A percentile compares a stretch with the other conserved stretches of the same genome.
Conservation (phyloP, 30 jellyfish, hydroid and myxozoan genomes). For the Cassiopea xamachana region DNA sequence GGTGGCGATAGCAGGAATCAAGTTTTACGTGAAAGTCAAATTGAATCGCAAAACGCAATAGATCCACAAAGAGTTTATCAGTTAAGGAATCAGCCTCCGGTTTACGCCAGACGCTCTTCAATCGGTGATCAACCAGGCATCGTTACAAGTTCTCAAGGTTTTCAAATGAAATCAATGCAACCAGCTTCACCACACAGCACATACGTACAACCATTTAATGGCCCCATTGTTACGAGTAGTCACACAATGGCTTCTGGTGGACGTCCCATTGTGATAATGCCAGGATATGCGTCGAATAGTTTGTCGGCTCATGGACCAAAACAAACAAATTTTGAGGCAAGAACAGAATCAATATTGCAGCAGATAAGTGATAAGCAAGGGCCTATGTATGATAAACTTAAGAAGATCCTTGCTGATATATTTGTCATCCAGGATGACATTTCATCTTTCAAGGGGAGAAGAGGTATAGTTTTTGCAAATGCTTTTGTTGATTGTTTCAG, state of each 20-base stretch:
- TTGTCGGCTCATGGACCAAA: constrained; percentile 5
- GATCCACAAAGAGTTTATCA: background rate
- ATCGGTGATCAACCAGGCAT: background rate
- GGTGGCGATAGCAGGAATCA: background rate
- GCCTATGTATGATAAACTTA: constrained; percentile 37
- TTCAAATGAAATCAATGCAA: background rate
- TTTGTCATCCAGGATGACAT: constrained; percentile 44
- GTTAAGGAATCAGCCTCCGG: background rate
- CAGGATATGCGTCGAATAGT: constrained; percentile 60
- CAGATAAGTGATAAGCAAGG: constrained; percentile 37
- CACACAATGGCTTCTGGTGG: background rate
- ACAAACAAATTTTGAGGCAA: constrained; percentile 43
- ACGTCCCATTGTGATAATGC: constrained; percentile 87
- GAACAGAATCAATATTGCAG: constrained; percentile 37
- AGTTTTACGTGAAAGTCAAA: background rate
- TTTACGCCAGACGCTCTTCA: background rate
- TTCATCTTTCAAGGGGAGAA: constrained; percentile 35
- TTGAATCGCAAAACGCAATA: background rate
- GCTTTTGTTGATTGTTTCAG: too few species aligned
- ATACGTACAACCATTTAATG: background rate
- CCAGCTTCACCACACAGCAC: background rate
- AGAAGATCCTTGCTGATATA: constrained; percentile 20
- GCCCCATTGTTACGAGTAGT: background rate
- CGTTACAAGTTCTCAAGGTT: background rate
- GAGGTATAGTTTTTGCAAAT: constrained; percentile 21